Base-by-base conservation (phyloP, 2,797 vertebrate genomes). In the Poecilia gillii region DNA sequence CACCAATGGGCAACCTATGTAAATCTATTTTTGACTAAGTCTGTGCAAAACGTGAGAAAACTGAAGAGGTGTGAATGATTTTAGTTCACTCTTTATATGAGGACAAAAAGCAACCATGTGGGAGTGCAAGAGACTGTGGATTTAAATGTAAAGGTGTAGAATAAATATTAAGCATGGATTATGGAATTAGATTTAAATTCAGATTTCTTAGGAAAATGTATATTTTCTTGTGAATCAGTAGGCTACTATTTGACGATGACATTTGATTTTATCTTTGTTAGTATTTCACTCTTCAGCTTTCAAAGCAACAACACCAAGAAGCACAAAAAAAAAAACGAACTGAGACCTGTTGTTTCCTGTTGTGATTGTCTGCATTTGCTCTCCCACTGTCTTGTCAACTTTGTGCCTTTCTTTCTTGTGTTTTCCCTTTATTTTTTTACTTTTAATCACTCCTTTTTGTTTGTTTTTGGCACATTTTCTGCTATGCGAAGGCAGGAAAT, bases 341-440 rank as follows among this genome's bases (percentile, higher is more conserved):
- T 46, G 41, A 53, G 1, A 25, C 7, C 3, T 39, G 64, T 72
- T 77, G 73, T 68, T 89, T 81, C 75, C 80, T 86, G 77, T 79
- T 75, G 66, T 23, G 81, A 23, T 73, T 1, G 0, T 28, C 39
- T 70, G 4, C 13, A 2, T 18, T 49, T 49, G 51, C 31, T 41
- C 3, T 33, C 12, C 2, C 13, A 28, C 23, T 41, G 23, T 18
- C 25, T 47, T 81, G 20, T 4, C 18, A 66, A 14, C 72, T 71
- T 47, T 59, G 11, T n/a, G n/a, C 20, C 45, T 79, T 9, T 68
- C 36, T 68, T 41, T 70, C 39, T 68, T 68, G 36, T 68, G 18
- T 33, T 33, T 51, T 5, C 31, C 8, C 9, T 5, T 1, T 16
- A 33, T 46, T 74, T 18, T 31, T 68, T 13, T 66, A 20, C 51